Evolutionary conservation across 2,797 vertebrate genomes (phyloP).

Genomic region (Hozukius guyotensis): DNA sequence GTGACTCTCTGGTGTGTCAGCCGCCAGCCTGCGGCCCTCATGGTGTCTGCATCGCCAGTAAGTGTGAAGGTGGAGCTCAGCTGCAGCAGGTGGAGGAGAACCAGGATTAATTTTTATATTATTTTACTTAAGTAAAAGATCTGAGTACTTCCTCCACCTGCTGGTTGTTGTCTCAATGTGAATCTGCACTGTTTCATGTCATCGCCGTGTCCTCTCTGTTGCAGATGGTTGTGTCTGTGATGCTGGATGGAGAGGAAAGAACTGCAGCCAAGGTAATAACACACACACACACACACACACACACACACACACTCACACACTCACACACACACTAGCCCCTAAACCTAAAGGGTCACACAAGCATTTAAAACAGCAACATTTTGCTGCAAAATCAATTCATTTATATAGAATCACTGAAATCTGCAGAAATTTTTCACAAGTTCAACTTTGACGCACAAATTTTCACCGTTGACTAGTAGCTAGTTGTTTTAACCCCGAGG

Average conservation of each 20-base stretch:
- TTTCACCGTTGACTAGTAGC: too few species aligned
- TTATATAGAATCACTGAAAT: too few species aligned
- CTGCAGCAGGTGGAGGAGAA: background rate
- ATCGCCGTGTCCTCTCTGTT: slow-evolving; percentile 17
- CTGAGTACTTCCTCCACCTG: background rate
- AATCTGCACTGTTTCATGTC: background rate
- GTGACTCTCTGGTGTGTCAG: slow-evolving; percentile 83
- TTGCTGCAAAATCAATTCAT: too few species aligned
- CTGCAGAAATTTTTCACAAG: too few species aligned
- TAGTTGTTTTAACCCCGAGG: too few species aligned
- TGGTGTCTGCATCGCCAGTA: slow-evolving; percentile 85
- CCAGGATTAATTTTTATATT: background rate
- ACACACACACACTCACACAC: background rate
- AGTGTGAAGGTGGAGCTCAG: slow-evolving; percentile 49
- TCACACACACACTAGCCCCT: background rate
- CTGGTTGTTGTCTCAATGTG: background rate
- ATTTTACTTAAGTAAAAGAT: background rate
- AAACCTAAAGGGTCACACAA: too few species aligned
- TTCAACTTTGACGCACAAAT: too few species aligned
- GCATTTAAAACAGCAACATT: too few species aligned
- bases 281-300: background rate
- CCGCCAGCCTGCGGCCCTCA: slow-evolving; percentile 82
- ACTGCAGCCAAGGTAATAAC: slow-evolving; percentile 89
- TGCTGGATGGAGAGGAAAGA: slow-evolving; percentile 88
- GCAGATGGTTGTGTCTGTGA: slow-evolving; percentile 91